These are phyloP conservation scores for Falcaria lacertinaria DNA, from an alignment of 2,888 invertebrate species.

Conservation along the genomic window DNA sequence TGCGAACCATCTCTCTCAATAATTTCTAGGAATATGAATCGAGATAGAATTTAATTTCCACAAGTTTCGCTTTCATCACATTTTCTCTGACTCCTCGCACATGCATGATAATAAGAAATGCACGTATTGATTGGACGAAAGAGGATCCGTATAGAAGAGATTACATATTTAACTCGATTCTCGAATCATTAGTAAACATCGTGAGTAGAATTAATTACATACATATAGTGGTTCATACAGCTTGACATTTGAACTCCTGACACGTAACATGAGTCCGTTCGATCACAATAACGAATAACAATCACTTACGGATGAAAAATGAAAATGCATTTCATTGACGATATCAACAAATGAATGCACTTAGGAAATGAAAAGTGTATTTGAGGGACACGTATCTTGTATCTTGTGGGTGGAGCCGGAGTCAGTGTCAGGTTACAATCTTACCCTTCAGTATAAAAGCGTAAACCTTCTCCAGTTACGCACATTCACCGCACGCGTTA, in stretches of 20 bases:
- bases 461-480: conserved; percentile 54
- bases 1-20: no score
- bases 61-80: no score
- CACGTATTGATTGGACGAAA: conserved; percentile 14
- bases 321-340: conserved; percentile 49
- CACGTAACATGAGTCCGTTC: conserved; percentile 6
- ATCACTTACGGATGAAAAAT: conserved; percentile 35
- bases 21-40: no score
- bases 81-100: no score
- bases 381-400: conserved; percentile 44
- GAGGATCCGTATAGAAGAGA: conserved; percentile 20
- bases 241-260: conserved; percentile 27
- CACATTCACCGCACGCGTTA: conserved; percentile 42
- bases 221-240: conserved; percentile 21
- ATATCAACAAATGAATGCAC: conserved; percentile 40
- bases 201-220: conserved; percentile 38
- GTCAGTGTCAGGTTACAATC: conserved; percentile 58
- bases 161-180: conserved; percentile 24
- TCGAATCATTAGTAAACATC: conserved; percentile 46
- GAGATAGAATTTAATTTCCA: no score
- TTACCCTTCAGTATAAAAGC: conserved; percentile 72
- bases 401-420: conserved; percentile 45
- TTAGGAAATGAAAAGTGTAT: conserved; percentile 70
- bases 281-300: conserved; percentile 10
- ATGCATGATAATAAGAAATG: conserved; percentile 10